Percentiles rank a stretch among this genome's conserved stretches.
phyloP scores from a whole-genome alignment of 2,888 invertebrate species.

The Dendrolimus pini region DNA sequence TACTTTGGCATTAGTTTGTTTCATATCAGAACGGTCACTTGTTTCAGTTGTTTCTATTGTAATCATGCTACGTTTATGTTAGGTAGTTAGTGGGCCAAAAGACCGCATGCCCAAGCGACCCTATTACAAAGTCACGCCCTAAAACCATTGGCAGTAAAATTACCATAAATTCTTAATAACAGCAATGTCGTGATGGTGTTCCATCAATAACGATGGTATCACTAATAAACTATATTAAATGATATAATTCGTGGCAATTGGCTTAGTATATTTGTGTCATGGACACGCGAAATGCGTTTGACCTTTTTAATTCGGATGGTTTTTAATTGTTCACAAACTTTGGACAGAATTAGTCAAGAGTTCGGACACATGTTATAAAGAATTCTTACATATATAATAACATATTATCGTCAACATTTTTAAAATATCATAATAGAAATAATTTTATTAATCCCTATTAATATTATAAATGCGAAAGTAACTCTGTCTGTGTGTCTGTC shows the following conservation, averaged over 20 bases:
- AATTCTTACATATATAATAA: no score
- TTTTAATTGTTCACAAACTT: neutral
- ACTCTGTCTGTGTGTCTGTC: no score
- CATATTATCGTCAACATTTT: no score
- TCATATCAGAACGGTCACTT: no score
- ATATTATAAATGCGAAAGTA: no score
- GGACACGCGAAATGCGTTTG: neutral
- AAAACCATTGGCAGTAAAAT: neutral
- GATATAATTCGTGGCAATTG: neutral
- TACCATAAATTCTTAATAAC: neutral
- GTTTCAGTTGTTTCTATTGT: no score
- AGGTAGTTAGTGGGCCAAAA: neutral
- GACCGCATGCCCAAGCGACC: neutral
- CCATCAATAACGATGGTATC: neutral
- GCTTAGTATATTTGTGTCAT: neutral
- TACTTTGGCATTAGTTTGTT: no score
- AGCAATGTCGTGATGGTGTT: neutral
- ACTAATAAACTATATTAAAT: neutral
- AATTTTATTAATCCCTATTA: no score
- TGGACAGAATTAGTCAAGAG: no score
- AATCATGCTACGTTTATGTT: no score
- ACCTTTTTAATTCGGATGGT: neutral
- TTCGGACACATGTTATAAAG: no score
- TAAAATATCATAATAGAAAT: no score
- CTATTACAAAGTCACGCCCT: neutral